Base-by-base conservation (phyloP, 92 coral and sea anemone genomes). In the Nematostella vectensis region DNA sequence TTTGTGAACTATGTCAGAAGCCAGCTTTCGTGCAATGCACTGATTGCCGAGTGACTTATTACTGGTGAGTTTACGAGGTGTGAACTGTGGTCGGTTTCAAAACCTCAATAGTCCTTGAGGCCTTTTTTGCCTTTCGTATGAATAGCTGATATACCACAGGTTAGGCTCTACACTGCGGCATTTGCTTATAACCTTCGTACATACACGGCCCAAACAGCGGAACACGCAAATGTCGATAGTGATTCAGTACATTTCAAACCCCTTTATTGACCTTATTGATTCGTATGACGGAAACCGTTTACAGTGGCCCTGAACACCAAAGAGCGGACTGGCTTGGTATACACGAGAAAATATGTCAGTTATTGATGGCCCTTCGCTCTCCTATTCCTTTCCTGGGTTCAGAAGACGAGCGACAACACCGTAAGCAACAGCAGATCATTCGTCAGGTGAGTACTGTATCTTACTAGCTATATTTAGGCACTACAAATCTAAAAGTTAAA, bases 291-390 rank as follows among this genome's bases (percentile, higher is more conserved):
- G n/a, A n/a, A n/a, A n/a, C n/a, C n/a, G 40, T 33, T 40, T 47
- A 24, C 57, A 84, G 94, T 67, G 87, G 83, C 4, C 68, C 88
- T 22, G 98, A 91, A 54, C 98, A 91, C 25, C 96, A 86, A 85
- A 91, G 79, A 69, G 88, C 98, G 28, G 98, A 91, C 72, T 86
- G 98, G 98, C 71, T 91, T 37, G 98, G 98, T 57, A 91, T 91
- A 23, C 98, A 91, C 67, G 96, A 91, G 27, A 91, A 82, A 63
- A 91, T 91, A 42, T 91, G 98, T 48, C 98, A 91, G 27, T 65
- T 91, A 42, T 72, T 91, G 64, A 86, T 91, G 50, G 82, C 93
- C 11, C 72, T 91, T 19, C 88, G 96, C 11, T 70, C 96, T 22
- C 93, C 96, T 47, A 70, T 91, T 44, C 98, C 98, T 8, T 86